phyloP scores from a whole-genome alignment of 64 coral and sea anemone genomes.

The Montipora foliosa region DNA sequence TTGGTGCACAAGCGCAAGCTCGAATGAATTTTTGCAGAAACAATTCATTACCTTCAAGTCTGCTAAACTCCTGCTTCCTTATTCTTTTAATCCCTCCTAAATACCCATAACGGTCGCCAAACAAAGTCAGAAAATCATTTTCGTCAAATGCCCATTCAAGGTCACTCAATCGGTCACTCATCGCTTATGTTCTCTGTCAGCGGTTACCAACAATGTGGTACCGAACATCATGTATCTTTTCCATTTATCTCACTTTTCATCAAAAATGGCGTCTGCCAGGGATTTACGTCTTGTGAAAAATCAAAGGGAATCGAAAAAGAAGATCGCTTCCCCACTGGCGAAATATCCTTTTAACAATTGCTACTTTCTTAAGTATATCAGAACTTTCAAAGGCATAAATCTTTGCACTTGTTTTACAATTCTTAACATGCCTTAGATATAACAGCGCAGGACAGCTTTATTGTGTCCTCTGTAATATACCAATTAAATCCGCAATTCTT shows the following conservation, averaged over 20 bases:
- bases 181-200: background rate
- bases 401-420: background rate
- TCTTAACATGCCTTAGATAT: slow-evolving; percentile 61
- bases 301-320: slow-evolving; percentile 79
- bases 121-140: slow-evolving; percentile 55
- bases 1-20: too few relatives aligned
- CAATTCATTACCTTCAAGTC: slow-evolving; percentile 70
- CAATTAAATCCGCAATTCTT: slow-evolving; percentile 84
- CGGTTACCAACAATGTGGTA: background rate
- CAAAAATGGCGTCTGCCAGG: slow-evolving; percentile 80
- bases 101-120: slow-evolving; percentile 60
- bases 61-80: slow-evolving; percentile 72
- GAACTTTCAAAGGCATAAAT: too few relatives aligned
- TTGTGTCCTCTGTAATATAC: slow-evolving; percentile 93
- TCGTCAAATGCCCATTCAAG: slow-evolving; percentile 47
- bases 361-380: background rate
- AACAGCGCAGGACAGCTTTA: slow-evolving; percentile 88
- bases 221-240: background rate
- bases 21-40: background rate
- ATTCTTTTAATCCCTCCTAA: slow-evolving; percentile 54
- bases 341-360: slow-evolving; percentile 81
- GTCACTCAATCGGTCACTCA: background rate
- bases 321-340: slow-evolving; percentile 87
- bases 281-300: slow-evolving; percentile 79
- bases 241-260: background rate